Evolutionary conservation across 2,797 vertebrate species (phyloP).

Genomic region (Diplodus puntazzo): DNA sequence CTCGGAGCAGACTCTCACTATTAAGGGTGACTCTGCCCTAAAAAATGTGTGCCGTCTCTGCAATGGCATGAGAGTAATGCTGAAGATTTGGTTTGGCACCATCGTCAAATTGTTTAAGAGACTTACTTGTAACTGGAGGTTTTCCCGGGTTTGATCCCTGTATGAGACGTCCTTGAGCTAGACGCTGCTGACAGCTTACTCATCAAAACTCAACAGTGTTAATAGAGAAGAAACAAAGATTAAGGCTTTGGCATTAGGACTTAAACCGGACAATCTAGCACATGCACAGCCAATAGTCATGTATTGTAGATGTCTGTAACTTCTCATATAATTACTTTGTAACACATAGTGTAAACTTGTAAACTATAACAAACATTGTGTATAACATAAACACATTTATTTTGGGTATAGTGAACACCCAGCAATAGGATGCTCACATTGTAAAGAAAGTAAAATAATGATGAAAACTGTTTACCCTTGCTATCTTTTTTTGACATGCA

Average conservation of each 20-base stretch:
- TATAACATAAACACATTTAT: neutral
- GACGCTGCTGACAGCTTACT: slow-evolving; percentile 50
- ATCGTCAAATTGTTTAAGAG: slow-evolving; percentile 44
- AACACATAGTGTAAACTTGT: neutral
- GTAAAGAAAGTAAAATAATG: neutral
- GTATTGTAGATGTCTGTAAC: neutral
- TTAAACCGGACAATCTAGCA: slow-evolving; percentile 4
- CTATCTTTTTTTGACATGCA: neutral
- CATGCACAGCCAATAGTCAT: neutral
- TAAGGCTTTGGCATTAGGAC: slow-evolving; percentile 37
- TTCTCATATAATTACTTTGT: neutral
- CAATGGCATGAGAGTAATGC: slow-evolving; percentile 61
- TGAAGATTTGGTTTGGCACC: slow-evolving; percentile 60
- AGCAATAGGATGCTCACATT: too few relatives aligned
- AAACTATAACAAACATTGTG: too few relatives aligned
- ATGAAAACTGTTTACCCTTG: neutral
- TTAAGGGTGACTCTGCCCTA: slow-evolving; percentile 19
- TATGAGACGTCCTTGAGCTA: slow-evolving; percentile 56
- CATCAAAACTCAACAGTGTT: slow-evolving; percentile 58
- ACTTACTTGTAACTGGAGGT: slow-evolving; percentile 61
- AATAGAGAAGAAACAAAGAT: slow-evolving; percentile 54
- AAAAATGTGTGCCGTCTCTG: slow-evolving; percentile 40
- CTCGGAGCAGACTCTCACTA: slow-evolving; percentile 21
- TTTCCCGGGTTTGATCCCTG: slow-evolving; percentile 62
- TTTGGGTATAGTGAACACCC: neutral